Evolutionary conservation across 2,888 invertebrate genomes (phyloP).

Genomic region (Emmelina monodactyla): DNA sequence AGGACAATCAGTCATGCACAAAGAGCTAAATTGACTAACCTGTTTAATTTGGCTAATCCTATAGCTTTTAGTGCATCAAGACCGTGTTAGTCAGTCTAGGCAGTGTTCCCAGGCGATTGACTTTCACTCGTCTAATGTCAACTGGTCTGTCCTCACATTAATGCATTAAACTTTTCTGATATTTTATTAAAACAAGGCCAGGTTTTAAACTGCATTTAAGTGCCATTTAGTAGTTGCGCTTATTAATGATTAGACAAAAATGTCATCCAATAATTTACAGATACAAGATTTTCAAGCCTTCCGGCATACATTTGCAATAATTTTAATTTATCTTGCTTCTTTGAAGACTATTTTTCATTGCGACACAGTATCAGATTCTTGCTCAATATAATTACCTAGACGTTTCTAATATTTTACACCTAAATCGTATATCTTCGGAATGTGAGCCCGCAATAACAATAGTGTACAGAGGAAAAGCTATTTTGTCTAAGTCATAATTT

Average conservation of each 20-base stretch:
- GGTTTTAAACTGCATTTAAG: slow-evolving; percentile 31
- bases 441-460: too few species aligned
- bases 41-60: slow-evolving; percentile 58
- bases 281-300: too few species aligned
- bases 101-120: slow-evolving; percentile 25
- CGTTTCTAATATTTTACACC: too few species aligned
- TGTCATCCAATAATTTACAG: slow-evolving; percentile 34
- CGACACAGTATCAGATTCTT: too few species aligned
- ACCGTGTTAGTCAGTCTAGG: slow-evolving; percentile 27
- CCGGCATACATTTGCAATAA: too few species aligned
- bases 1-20: slow-evolving; percentile 53
- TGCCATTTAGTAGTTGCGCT: slow-evolving; percentile 21
- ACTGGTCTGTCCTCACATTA: slow-evolving; percentile 43
- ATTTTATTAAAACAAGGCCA: neutral
- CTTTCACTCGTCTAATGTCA: slow-evolving; percentile 60
- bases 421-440: too few species aligned
- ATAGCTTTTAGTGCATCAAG: slow-evolving; percentile 46
- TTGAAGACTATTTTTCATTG: too few species aligned
- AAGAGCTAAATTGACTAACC: slow-evolving; percentile 57
- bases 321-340: too few species aligned
- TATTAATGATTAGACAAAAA: neutral
- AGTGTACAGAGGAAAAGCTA: too few species aligned
- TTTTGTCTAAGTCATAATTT: too few species aligned
- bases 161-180: slow-evolving; percentile 25
- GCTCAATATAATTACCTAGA: too few species aligned